Evolutionary conservation across 2,888 invertebrate genomes (phyloP), one percentile per base, ranked within the genome.

Genomic region (Melangyna quadrimaculata): DNA sequence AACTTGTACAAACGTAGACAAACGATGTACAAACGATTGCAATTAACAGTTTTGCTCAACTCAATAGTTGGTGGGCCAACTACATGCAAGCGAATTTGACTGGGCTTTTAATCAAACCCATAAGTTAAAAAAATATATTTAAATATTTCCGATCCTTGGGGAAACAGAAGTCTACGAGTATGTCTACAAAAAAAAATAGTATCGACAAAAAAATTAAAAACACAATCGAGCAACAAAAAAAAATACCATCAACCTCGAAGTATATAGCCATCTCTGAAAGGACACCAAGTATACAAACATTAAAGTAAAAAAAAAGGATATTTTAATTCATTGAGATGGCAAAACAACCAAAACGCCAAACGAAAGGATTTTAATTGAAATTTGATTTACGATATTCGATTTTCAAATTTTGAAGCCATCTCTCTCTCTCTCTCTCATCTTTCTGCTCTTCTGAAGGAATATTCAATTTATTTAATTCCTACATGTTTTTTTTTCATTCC

Each of bases 351-450:
- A n/a, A 75, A 73, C 69, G 72, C 77, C 77, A 69, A 61, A 63
- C 83, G 78, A 87, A 82, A 78, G 84, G 88, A 88, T 88, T 88
- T 88, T 88, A 88, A 88, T 88, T 88, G 88, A 88, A 88, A 87
- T 88, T 88, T 88, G 88, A 88, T 88, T 88, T 88, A 88, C 88
- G 88, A 87, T 84, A 82, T 87, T 88, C 88, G 87, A 88, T 88
- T 88, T 87, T 79, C 84, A 87, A 72, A 72, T 80, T n/a, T 84
- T 77, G 69, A 82, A 83, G 71, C 75, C 67, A 71, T 72, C 22
- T 48, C 22, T 57, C 17, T 57, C 19, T 57, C 12, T 19, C n/a
- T 17, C 4, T 3, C 69, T 61, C 73, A n/a, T n/a, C n/a, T 74
- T 70, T 17, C 74, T 70, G 75, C 40, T 69, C 35, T 53, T 65